Base-by-base conservation (phyloP, 2,888 invertebrate species). In the Amphipyra tragopoginis region DNA sequence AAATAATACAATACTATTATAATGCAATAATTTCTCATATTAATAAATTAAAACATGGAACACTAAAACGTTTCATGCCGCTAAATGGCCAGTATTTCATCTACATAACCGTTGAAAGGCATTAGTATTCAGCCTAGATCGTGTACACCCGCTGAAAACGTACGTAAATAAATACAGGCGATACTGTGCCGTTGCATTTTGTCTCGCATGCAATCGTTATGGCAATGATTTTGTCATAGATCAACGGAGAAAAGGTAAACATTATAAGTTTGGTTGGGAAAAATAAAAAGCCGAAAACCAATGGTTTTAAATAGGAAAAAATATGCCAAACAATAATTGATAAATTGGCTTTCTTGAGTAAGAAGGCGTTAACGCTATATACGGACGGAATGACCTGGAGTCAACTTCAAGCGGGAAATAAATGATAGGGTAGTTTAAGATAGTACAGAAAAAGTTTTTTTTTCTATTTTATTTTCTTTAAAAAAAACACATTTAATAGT, bases 81-180 rank as follows among this genome's bases (percentile, higher is more conserved):
- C 38, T 73, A 51, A 61, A 42, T 53, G 55, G 47, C 50, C 21
- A 49, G 57, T 62, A 39, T 62, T 76, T 49, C 48, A 60, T 77
- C 36, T 66, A 66, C 71, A 65, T 65, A 76, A 71, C 67, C 57
- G 74, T 66, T 77, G 66, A 75, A 70, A 76, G 58, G 53, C 55
- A 68, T 75, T 72, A 76, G 68, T 76, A 75, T 72, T 68, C 76
- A 76, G 76, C 72, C 76, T 75, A 76, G 74, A 76, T 75, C 67
- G 72, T 61, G 66, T 54, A 40, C 15, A 49, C 45, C 48, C 54
- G 58, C 72, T 72, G 76, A 70, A 79, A 79, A 77, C 61, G 52
- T 44, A 40, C 40, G 63, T 65, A 79, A 75, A 73, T 77, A 67
- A 72, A 78, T 60, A 63, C 67, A 56, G 44, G 64, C 57, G 21